Conservation (phyloP, 2,113 vertebrate species). For the Machaerirhynchus nigripectus region DNA sequence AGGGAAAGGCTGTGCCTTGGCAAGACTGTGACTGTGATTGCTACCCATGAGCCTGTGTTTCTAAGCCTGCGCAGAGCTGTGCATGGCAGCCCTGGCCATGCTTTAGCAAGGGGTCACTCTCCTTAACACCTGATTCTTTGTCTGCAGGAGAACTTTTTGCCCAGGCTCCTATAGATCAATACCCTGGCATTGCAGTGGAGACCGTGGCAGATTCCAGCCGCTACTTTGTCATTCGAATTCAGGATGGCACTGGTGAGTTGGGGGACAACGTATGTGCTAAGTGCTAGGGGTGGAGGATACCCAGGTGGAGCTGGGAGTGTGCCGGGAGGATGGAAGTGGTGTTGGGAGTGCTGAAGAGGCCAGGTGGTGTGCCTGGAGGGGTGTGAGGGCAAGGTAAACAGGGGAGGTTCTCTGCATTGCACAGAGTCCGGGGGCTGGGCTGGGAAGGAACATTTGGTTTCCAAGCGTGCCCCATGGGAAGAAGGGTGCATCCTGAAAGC, state of each 20-base stretch:
- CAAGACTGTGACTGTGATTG: not conserved
- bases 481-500: not conserved
- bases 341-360: not conserved
- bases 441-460: not conserved
- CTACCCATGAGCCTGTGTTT: not conserved
- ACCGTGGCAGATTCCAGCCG: constrained; percentile 93
- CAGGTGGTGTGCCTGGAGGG: not conserved
- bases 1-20: not conserved
- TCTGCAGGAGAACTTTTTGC: constrained; percentile 89
- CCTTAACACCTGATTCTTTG: not conserved
- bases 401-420: not conserved
- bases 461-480: accelerated
- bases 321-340: not conserved
- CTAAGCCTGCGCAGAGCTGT: not conserved
- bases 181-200: constrained; percentile 88
- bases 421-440: not conserved
- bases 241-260: constrained; percentile 88
- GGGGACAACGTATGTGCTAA: not conserved
- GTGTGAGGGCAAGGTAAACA: not conserved
- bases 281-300: not conserved
- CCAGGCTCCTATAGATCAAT: constrained; percentile 89
- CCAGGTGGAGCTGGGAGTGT: not conserved
- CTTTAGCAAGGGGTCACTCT: not conserved
- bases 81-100: not conserved
- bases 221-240: constrained; percentile 92